Base-by-base conservation (phyloP, 1,140 invertebrate species). In the Cardiocondyla obscurior region DNA sequence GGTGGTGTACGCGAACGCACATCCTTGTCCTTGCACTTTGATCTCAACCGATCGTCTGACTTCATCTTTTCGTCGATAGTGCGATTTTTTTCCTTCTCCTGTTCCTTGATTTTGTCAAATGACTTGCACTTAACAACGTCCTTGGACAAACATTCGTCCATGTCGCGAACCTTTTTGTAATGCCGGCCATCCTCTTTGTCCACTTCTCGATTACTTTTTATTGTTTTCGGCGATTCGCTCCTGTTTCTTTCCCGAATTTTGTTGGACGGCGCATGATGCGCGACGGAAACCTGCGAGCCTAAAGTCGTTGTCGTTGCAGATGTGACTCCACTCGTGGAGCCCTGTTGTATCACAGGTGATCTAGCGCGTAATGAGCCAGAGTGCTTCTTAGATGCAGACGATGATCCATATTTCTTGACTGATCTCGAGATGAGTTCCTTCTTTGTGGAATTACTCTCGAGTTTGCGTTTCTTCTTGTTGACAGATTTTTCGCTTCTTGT, bases 1-100 rank as follows among this genome's bases (percentile, higher is more conserved):
- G 93, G 90, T 0, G 93, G 93, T 0, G 93, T 94, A 10, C 93
- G 86, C 0, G 94, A 94, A 19, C 92, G 90, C 57, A 92, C 85
- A 2, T 94, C 94, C 57, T 93, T 89, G 4, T 94, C 93, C 57
- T 93, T 94, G 12, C 90, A 90, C 30, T 93, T 90, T 2, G 79
- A 64, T 53, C 93, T 93, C 5, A 90, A 79, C 36, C 91, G 90
- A 5, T 93, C 93, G 0, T 92, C 91, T 5, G 60, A 77, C 58
- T 90, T 92, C 12, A 69, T 85, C 72, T 93, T 93, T 0, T 94
- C 93, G 0, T 93, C 92, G 3, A 76, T 36, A 0, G 73, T 6
- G 3, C 93, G 90, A 51, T 16, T 90, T 74, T 92, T 91, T 2
- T 89, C 77, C 36, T 93, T 94, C 0, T 93, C 92, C 14, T 90